Base-by-base conservation (phyloP, 2,888 invertebrate genomes). In the Sympetrum striolatum region DNA sequence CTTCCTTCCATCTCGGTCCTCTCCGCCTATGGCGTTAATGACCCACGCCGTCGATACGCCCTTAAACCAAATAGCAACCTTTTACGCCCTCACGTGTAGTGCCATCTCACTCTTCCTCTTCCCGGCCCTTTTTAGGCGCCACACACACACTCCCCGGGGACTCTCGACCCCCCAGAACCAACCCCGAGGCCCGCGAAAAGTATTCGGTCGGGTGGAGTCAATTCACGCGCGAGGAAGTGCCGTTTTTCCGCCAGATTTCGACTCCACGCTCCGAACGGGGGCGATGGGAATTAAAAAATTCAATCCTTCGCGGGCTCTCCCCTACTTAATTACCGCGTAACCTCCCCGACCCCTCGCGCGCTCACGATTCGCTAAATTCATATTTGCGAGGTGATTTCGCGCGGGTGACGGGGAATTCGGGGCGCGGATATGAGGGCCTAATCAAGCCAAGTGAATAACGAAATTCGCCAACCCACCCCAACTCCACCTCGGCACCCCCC, bases 41-140 rank as follows among this genome's bases (percentile, higher is more conserved):
- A 82, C 82, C 82, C 53, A 25, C 48, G 82, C 48, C 82, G 82
- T 82, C 82, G 53, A 82, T 82, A 58, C 82, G 82, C 53, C 82
- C 82, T 31, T 31, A 82, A 82, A 58, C 31, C 82, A 82, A 82
- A 82, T 53, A 82, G 53, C 82, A 53, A 14, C 82, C 53, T 53
- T 82, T 53, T 82, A 25, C 25, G 25, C 14, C 25, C 53, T 31
- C n/a, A 12, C 44, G 44, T 25, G n/a, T 48, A 22, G 6, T 18
- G 22, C 25, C 18, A 39, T 18, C 81, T 44, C n/a, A 18, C 82
- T 53, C 53, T n/a, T 15, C 25, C 48, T n/a, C 25, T 14, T 25
- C 18, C 15, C n/a, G 39, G 10, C 53, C 2, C n/a, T 58, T 53
- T 53, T 35, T 53, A 73, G 73, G 73, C 53, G n/a, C 14, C 25